Percentiles rank a stretch among this genome's conserved stretches.
These are phyloP conservation scores for Forbesichthys agassizii DNA, from an alignment of 2,113 vertebrate species.

Conservation along the genomic window DNA sequence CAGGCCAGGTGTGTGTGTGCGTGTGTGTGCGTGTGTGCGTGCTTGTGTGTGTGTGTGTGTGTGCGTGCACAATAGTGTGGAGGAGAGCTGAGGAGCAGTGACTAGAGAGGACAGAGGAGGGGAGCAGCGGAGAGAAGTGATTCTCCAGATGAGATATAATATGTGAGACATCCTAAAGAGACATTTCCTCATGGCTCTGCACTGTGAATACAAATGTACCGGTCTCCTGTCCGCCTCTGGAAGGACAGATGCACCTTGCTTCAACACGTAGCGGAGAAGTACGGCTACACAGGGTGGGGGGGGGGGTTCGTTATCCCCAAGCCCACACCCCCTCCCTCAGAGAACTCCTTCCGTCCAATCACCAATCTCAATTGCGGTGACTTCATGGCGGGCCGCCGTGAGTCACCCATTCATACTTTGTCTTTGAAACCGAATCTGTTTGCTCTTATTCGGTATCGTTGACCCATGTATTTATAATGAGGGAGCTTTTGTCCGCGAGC, in stretches of 20 bases:
- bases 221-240: conserved; percentile 52
- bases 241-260: conserved; percentile 78
- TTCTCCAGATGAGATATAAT: conserved; percentile 80
- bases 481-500: conserved; percentile 36
- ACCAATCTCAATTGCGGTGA: conserved; percentile 60
- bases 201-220: conserved; percentile 77
- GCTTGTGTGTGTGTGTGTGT: not conserved
- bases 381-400: conserved; percentile 63
- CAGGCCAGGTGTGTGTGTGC: not conserved
- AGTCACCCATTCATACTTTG: conserved; percentile 76
- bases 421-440: conserved; percentile 51
- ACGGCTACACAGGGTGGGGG: conserved; percentile 22
- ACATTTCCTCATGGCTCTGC: conserved; percentile 79
- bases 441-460: conserved; percentile 54
- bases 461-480: conserved; percentile 64
- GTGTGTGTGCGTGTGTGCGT: not conserved
- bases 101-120: conserved; percentile 42
- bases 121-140: conserved; percentile 62
- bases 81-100: not conserved
- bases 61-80: not conserved
- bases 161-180: conserved; percentile 79
- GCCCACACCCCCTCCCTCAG: no score
- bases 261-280: conserved; percentile 56
- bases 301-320: conserved; percentile 18
- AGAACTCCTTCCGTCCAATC: conserved; percentile 66